A percentile compares a stretch with the other conserved stretches of the same genome.
These are phyloP conservation scores for Lagopus muta DNA, from an alignment of 2,113 vertebrate genomes.

Conservation along the genomic window DNA sequence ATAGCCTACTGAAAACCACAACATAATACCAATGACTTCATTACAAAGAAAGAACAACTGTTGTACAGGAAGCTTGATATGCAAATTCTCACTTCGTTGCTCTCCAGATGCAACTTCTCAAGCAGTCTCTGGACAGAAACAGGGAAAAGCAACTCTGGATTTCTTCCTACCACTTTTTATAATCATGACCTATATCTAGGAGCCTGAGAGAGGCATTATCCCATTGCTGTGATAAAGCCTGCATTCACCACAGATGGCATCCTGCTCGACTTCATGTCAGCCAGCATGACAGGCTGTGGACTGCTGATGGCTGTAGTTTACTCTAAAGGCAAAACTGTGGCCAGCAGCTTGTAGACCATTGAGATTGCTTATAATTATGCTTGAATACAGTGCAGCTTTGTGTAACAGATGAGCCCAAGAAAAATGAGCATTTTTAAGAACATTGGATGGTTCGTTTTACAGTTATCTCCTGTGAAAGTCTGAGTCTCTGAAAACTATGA, in stretches of 20 bases:
- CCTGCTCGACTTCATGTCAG: not conserved
- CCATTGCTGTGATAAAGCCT: not conserved
- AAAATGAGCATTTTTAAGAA: conserved; percentile 49
- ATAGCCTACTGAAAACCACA: not conserved
- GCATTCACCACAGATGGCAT: not conserved
- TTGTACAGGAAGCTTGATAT: not conserved
- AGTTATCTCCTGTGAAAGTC: conserved; percentile 53
- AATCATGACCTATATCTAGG: not conserved
- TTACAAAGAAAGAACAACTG: not conserved
- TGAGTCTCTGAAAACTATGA: conserved; percentile 51
- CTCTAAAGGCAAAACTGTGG: not conserved
- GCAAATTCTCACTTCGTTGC: conserved; percentile 4
- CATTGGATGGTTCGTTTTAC: conserved; percentile 42
- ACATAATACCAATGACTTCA: conserved; percentile 36
- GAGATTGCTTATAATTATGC: not conserved
- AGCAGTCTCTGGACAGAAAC: not conserved
- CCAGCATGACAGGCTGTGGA: not conserved
- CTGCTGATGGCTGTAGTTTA: not conserved
- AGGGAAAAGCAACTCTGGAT: not conserved
- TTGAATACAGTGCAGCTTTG: conserved; percentile 58
- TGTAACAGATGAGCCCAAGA: conserved; percentile 22
- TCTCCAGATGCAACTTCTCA: conserved; percentile 14
- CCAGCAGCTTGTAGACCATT: conserved; percentile 2
- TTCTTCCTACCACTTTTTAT: not conserved
- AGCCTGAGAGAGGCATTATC: not conserved